Conservation (phyloP, 2,797 vertebrate genomes). For the Cossypha niveicapilla region DNA sequence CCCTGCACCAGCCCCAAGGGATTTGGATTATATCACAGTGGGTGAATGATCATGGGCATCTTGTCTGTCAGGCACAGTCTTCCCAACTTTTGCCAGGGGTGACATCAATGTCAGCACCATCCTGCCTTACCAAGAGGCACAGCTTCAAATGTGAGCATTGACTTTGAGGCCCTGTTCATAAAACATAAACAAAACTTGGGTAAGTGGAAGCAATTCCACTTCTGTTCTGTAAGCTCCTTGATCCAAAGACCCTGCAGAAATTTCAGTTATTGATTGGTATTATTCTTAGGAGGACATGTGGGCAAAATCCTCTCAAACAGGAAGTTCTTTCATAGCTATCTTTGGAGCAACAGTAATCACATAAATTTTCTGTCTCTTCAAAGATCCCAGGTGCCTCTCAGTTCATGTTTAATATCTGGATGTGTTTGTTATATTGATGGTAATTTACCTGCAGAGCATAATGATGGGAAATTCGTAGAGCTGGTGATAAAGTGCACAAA, state of each 20-base stretch:
- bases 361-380: not conserved
- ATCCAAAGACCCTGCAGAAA: not conserved
- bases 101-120: not conserved
- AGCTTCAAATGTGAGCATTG: not conserved
- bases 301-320: not conserved
- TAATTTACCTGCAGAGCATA: not conserved
- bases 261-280: not conserved
- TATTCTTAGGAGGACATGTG: not conserved
- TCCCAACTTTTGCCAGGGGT: not conserved
- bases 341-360: not conserved
- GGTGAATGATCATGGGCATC: not conserved
- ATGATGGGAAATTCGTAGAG: not conserved
- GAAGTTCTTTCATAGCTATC: not conserved
- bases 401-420: not conserved
- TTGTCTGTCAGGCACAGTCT: not conserved
- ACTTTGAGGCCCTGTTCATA: not conserved
- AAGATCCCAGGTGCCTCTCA: not conserved
- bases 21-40: not conserved
- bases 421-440: not conserved
- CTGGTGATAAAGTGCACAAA: not conserved
- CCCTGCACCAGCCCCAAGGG: not conserved
- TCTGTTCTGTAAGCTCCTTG: not conserved
- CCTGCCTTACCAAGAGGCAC: not conserved
- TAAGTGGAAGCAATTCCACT: not conserved
- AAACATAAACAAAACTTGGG: not conserved